phyloP scores from a whole-genome alignment of 2,113 vertebrate species.

The Pituophis catenifer region DNA sequence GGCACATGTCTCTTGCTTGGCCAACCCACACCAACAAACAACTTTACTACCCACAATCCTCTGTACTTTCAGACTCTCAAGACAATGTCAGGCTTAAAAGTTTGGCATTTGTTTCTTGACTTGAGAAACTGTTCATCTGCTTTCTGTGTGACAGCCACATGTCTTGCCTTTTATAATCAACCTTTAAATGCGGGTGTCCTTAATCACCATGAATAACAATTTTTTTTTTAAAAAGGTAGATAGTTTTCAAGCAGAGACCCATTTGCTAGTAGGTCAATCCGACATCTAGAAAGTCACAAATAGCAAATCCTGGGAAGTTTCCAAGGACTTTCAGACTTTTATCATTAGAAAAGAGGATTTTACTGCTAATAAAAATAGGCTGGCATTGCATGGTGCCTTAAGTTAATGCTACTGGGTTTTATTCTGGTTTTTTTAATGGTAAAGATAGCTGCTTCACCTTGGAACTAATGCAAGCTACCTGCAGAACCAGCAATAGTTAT shows the following conservation, averaged over 20 bases:
- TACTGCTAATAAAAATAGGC: neutral
- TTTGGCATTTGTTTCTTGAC: too few relatives aligned
- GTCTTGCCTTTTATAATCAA: too few relatives aligned
- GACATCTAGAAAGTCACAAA: constrained; percentile 17
- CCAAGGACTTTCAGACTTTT: neutral
- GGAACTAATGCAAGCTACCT: neutral
- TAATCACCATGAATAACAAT: constrained; percentile 9
- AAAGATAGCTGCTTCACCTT: neutral
- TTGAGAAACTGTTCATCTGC: too few relatives aligned
- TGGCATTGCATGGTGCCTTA: neutral
- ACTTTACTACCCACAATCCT: too few relatives aligned
- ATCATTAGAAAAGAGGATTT: neutral
- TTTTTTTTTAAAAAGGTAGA: constrained; percentile 20
- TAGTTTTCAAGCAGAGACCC: constrained; percentile 15
- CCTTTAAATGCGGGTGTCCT: constrained; percentile 34
- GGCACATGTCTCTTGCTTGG: too few relatives aligned
- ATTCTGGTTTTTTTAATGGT: neutral
- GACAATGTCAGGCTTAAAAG: too few relatives aligned
- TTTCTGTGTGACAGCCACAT: too few relatives aligned
- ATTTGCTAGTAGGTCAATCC: constrained; percentile 24
- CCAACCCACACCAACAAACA: too few relatives aligned
- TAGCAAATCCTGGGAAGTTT: neutral
- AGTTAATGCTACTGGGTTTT: neutral
- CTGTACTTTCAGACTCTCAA: too few relatives aligned
- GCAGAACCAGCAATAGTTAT: neutral